These are phyloP conservation scores for Ypsolopha scabrella DNA, from an alignment of 2,888 invertebrate genomes.

Conservation along the genomic window DNA sequence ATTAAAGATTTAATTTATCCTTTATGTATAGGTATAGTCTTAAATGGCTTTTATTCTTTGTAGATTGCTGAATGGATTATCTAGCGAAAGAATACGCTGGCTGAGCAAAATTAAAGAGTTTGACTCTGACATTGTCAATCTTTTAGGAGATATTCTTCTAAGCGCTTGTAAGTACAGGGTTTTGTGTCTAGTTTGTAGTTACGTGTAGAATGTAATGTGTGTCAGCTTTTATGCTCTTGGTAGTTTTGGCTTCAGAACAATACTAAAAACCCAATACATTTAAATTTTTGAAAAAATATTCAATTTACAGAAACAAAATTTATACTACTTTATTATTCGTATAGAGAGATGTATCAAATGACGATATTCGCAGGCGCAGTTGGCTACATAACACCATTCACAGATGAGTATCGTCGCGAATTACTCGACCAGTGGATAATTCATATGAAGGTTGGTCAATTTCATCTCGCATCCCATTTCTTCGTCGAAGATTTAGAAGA, in stretches of 20 bases:
- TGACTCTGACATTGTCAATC: constrained; percentile 64
- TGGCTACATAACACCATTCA: constrained; percentile 85
- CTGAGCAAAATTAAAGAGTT: constrained; percentile 74
- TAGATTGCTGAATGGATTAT: constrained; percentile 73
- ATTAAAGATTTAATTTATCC: too few species aligned
- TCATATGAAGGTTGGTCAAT: constrained; percentile 42
- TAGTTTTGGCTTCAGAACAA: neutral
- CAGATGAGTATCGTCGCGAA: constrained; percentile 71
- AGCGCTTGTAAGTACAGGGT: constrained; percentile 59
- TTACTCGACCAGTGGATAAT: constrained; percentile 71
- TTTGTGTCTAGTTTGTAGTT: neutral
- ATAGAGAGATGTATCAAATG: neutral
- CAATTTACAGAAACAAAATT: too few species aligned
- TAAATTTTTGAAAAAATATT: too few species aligned
- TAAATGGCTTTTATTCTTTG: constrained; percentile 15
- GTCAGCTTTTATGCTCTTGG: neutral
- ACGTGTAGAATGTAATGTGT: neutral
- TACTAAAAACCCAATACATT: too few species aligned
- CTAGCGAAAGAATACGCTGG: constrained; percentile 81
- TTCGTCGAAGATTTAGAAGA: too few species aligned
- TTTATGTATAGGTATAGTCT: neutral
- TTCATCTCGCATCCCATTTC: too few species aligned
- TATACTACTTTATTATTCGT: too few species aligned
- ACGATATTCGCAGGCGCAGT: constrained; percentile 70
- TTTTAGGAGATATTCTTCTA: constrained; percentile 79